A percentile compares a stretch with the other conserved stretches of the same genome.
Evolutionary conservation across 2,797 vertebrate species (phyloP).

Genomic region (Podargus strigoides): DNA sequence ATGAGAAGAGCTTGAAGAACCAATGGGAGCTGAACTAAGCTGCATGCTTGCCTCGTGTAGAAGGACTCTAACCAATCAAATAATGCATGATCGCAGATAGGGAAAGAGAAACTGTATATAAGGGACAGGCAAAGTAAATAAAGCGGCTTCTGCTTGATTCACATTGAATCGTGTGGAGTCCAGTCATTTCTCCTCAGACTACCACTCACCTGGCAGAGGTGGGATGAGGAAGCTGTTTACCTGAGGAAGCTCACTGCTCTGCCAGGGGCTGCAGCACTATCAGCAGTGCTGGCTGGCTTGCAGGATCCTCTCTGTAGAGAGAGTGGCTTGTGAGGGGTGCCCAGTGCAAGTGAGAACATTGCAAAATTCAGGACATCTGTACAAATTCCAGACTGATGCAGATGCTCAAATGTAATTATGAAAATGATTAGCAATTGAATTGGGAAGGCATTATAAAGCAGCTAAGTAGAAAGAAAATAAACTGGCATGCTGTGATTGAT

Average conservation of each 20-base stretch:
- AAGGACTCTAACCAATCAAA: too few species aligned
- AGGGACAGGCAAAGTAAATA: too few species aligned
- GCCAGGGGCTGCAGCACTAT: constrained; percentile 64
- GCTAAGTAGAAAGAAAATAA: neutral
- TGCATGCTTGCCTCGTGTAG: too few species aligned
- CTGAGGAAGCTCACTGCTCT: constrained; percentile 70
- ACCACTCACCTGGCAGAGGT: rapidly evolving
- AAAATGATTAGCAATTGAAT: neutral
- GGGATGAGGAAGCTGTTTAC: constrained; percentile 7
- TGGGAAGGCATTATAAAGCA: neutral
- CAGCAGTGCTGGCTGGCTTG: constrained; percentile 70
- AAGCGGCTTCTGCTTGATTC: too few species aligned
- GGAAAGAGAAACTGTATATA: too few species aligned
- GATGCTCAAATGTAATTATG: neutral
- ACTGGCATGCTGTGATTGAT: neutral
- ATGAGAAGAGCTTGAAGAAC: too few species aligned
- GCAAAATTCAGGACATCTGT: neutral
- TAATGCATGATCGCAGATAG: too few species aligned
- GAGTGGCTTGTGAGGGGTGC: constrained; percentile 4
- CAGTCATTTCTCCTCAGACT: too few species aligned
- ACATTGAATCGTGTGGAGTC: too few species aligned
- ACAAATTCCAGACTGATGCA: neutral
- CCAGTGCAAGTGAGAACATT: neutral
- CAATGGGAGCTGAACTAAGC: too few species aligned
- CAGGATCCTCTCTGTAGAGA: constrained; percentile 71